A percentile compares a stretch with the other conserved stretches of the same genome.
These are phyloP conservation scores for Lerema accius DNA, from an alignment of 1,140 invertebrate species.

Conservation along the genomic window DNA sequence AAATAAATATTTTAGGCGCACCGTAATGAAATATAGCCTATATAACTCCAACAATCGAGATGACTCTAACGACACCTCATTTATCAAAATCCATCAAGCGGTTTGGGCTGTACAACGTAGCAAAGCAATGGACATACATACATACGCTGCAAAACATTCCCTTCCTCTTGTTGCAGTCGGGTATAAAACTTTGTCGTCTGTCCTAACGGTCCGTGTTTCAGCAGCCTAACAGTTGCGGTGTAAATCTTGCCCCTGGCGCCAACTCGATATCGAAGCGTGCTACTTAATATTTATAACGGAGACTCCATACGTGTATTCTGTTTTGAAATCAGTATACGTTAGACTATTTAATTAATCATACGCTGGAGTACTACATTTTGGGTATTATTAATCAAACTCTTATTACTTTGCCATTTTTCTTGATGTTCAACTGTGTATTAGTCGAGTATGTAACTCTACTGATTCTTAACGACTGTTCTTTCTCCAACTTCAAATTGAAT, in stretches of 20 bases:
- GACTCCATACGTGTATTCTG: constrained; percentile 31
- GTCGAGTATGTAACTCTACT: neutral
- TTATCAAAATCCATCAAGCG: too few species aligned
- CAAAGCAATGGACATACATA: too few species aligned
- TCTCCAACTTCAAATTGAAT: neutral
- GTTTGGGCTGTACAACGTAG: too few species aligned
- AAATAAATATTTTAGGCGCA: too few species aligned
- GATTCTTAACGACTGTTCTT: too few species aligned
- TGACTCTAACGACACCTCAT: too few species aligned
- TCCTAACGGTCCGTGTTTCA: neutral
- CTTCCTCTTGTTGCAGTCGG: too few species aligned
- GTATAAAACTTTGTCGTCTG: neutral
- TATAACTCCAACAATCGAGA: too few species aligned
- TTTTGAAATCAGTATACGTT: constrained; percentile 26
- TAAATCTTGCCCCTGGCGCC: constrained; percentile 53
- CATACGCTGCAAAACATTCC: too few species aligned
- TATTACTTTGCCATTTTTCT: constrained; percentile 24
- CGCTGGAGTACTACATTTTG: constrained; percentile 20
- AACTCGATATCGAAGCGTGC: constrained; percentile 46
- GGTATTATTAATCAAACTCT: constrained; percentile 26
- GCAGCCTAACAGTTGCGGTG: constrained; percentile 32
- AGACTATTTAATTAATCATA: constrained; percentile 15
- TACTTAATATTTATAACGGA: constrained; percentile 48
- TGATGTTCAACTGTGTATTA: constrained; percentile 1
- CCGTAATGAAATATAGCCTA: too few species aligned